Percentiles rank a stretch among this genome's conserved stretches.
These are phyloP conservation scores for Murina feae DNA, from an alignment of 2,113 vertebrate genomes.

Conservation along the genomic window DNA sequence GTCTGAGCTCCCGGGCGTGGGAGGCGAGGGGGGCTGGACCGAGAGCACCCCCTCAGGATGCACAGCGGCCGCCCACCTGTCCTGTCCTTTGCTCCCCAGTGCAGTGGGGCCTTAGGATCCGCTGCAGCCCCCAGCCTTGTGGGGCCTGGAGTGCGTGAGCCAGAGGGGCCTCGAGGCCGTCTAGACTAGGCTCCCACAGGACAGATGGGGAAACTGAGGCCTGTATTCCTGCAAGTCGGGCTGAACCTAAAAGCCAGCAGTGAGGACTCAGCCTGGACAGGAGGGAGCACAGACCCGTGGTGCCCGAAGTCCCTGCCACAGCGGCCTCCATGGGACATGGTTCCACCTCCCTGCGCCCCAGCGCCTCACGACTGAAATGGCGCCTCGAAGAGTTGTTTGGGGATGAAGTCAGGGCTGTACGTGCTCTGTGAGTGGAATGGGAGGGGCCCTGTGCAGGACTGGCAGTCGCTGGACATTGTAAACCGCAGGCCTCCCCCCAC, in stretches of 20 bases:
- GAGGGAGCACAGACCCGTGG: too few species aligned
- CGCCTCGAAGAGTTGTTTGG: not conserved
- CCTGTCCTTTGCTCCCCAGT: not conserved
- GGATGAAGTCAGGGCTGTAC: not conserved
- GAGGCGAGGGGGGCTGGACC: not conserved
- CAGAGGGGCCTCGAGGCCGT: not conserved
- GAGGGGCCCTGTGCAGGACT: not conserved
- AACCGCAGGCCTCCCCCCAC: not conserved
- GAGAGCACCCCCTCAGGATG: accelerated
- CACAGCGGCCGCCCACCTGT: not conserved
- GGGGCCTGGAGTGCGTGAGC: not conserved
- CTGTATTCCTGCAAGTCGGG: accelerated
- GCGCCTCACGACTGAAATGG: not conserved
- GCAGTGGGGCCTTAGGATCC: not conserved
- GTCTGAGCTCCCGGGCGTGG: not conserved
- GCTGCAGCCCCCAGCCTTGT: not conserved
- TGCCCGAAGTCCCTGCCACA: accelerated
- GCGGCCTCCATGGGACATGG: not conserved
- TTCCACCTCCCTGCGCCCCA: not conserved
- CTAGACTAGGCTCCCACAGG: not conserved
- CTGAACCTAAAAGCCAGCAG: not conserved
- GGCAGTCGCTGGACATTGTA: not conserved
- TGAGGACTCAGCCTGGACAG: not conserved
- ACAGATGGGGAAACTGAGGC: not conserved
- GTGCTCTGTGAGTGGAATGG: not conserved